Conservation (phyloP, 2,888 invertebrate genomes). For the Cephus runcator region DNA sequence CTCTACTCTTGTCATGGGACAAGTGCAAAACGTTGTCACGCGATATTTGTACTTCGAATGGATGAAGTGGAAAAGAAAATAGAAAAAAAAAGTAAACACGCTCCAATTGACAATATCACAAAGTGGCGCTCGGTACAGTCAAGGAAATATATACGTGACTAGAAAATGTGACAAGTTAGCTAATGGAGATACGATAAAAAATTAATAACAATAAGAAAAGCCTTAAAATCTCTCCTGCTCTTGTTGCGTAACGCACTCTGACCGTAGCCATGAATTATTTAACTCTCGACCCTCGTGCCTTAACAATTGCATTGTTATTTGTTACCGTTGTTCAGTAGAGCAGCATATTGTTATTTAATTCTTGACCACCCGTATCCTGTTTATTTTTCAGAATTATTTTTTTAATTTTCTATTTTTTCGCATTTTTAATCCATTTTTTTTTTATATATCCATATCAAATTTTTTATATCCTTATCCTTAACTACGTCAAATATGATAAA, state of each 20-base stretch:
- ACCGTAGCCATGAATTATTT: background rate
- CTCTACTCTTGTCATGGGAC: background rate
- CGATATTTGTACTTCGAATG: background rate
- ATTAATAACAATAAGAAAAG: background rate
- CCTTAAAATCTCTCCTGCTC: background rate
- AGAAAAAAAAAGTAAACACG: background rate
- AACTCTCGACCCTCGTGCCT: background rate
- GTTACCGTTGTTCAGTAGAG: no score
- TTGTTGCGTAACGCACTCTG: background rate
- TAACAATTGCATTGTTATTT: background rate
- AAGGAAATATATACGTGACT: background rate
- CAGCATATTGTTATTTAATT: no score
- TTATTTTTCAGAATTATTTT: no score
- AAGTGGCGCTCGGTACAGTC: background rate
- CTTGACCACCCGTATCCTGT: no score
- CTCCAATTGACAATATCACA: background rate
- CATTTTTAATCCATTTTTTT: no score
- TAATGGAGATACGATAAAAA: background rate
- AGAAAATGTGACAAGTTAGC: background rate
- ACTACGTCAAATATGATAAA: background rate
- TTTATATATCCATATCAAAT: no score
- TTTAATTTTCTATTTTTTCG: no score
- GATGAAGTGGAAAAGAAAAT: background rate
- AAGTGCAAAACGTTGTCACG: background rate
- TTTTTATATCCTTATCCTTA: no score